Base-by-base conservation (phyloP, 2,888 invertebrate genomes). In the Amblyjoppa fuscipennis region DNA sequence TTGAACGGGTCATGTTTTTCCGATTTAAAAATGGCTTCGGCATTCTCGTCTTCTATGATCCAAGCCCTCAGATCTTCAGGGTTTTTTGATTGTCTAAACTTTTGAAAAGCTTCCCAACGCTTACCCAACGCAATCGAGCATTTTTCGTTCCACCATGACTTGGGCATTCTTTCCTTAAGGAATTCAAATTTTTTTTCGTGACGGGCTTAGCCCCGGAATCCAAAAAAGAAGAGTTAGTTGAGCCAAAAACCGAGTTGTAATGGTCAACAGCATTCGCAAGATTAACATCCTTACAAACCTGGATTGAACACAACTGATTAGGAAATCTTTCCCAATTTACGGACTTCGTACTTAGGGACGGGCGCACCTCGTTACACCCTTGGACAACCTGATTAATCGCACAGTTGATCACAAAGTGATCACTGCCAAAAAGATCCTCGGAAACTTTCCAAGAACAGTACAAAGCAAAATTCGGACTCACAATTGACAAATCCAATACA, bases 61-160 rank as follows among this genome's bases (percentile, higher is more conserved):
- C 68, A 68, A 6, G 41, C 38, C 34, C 38, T 20, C 0, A 68
- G 9, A 41, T 68, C 20, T 9, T 68, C 68, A 7, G 68, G 41
- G 9, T 20, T 68, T n/a, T 69, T 49, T 25, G 49, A 49, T 5
- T n/a, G 16, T 28, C 28, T 69, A 68, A 41, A 68, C n/a, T 38
- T 41, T 11, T 20, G n/a, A 38, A 68, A 68, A 41, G 68, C 68
- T 38, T 68, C 68, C 3, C 68, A 6, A 20, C 68, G 68, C 3
- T 38, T 41, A 16, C 20, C 20, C n/a, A 41, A 0, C 38, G 68
- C 45, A 9, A 25, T 20, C 6, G 53, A 53, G n/a, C 53, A 53
- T 20, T 53, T 53, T 7, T 51, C 51, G 9, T 41, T 9, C 41
- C 45, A 45, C 45, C 45, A 45, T 1, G 13, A 45, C 13, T 45